Evolutionary conservation across 2,113 vertebrate genomes (phyloP).

Genomic region (Percina caprodes): DNA sequence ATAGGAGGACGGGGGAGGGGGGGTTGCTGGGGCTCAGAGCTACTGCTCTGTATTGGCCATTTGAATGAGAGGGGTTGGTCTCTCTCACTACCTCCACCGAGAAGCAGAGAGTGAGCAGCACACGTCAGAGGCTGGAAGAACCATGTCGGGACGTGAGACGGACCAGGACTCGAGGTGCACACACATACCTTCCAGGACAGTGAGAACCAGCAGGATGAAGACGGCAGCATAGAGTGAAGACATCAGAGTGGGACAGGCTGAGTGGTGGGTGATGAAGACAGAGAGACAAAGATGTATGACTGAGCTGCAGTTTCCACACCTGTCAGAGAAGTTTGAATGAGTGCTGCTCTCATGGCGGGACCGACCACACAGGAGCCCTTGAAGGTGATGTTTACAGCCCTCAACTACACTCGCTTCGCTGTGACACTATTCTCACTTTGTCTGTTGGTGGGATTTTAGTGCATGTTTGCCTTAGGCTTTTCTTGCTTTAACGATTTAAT

Average conservation of each 20-base stretch:
- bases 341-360: constrained; percentile 74
- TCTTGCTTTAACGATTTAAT: background rate
- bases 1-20: constrained; percentile 21
- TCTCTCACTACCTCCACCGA: constrained; percentile 56
- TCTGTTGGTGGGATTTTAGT: background rate
- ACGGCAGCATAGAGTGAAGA: constrained; percentile 30
- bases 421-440: background rate
- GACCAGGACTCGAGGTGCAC: constrained; percentile 33
- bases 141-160: constrained; percentile 43
- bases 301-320: constrained; percentile 59
- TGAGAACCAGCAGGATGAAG: constrained; percentile 54
- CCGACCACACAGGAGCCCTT: constrained; percentile 66
- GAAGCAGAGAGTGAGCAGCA: constrained; percentile 35
- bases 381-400: constrained; percentile 70
- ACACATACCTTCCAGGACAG: constrained; percentile 22
- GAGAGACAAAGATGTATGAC: constrained; percentile 42
- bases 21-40: constrained; percentile 39
- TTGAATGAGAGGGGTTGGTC: constrained; percentile 69
- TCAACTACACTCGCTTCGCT: background rate
- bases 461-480: constrained; percentile 1
- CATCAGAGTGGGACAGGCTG: constrained; percentile 20
- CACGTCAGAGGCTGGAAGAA: constrained; percentile 25
- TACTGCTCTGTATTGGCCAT: constrained; percentile 71
- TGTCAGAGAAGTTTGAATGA: constrained; percentile 72
- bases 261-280: constrained; percentile 5